Percentiles rank a stretch among this genome's conserved stretches.
phyloP scores from a whole-genome alignment of 2,797 vertebrate species.

The Ciconia nigra region DNA sequence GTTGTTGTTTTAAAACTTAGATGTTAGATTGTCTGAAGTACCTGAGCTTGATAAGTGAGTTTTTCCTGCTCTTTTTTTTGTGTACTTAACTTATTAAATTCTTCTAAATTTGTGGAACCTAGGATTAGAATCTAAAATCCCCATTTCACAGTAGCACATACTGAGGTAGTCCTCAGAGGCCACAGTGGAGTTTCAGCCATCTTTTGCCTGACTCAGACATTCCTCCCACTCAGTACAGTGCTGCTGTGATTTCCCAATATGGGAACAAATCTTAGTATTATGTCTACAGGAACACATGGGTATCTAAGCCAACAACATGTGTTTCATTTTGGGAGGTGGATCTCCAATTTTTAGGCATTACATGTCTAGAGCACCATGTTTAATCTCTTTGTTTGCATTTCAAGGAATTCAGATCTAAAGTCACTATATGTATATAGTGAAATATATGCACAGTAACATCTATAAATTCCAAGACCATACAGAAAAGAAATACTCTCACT shows the following conservation, averaged over 20 bases:
- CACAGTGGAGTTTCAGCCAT: neutral
- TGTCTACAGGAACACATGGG: neutral
- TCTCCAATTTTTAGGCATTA: neutral
- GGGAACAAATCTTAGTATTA: neutral
- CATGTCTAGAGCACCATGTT: neutral
- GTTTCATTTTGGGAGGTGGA: neutral
- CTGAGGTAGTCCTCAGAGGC: neutral
- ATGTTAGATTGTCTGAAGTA: neutral
- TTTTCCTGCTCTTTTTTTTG: neutral
- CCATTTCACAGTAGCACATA: neutral
- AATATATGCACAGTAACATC: fast-evolving
- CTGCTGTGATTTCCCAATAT: neutral
- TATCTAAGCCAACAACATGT: neutral
- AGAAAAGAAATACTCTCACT: neutral
- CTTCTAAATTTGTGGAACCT: neutral
- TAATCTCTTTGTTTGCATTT: neutral
- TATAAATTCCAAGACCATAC: neutral
- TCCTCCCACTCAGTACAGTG: neutral
- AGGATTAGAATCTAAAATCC: neutral
- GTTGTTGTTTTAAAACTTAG: neutral
- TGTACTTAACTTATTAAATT: neutral
- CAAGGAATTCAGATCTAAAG: neutral
- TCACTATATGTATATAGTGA: neutral
- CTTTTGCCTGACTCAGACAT: neutral
- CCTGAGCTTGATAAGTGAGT: neutral